Evolutionary conservation across 2,113 vertebrate genomes (phyloP).

Genomic region (Baryphthengus martii): DNA sequence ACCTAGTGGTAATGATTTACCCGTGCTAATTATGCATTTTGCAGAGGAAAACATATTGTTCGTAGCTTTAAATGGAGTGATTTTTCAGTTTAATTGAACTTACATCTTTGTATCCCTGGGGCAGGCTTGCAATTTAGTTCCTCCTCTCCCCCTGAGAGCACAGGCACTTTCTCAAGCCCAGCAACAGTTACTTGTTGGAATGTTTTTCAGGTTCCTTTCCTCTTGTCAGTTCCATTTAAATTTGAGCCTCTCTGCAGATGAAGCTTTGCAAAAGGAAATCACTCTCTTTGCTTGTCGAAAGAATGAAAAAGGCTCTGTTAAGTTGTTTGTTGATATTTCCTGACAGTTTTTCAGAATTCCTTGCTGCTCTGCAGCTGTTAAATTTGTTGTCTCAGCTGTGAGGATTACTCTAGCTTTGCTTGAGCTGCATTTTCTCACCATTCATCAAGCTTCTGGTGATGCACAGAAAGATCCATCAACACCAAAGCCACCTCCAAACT

Average conservation of each 20-base stretch:
- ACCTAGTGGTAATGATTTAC: slow-evolving; percentile 27
- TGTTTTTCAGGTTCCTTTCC: not conserved
- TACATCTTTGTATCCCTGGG: not conserved
- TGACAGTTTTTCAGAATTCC: slow-evolving; percentile 27
- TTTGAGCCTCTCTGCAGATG: not conserved
- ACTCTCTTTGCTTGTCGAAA: not conserved
- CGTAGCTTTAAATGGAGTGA: not conserved
- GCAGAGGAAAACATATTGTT: not conserved
- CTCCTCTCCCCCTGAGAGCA: not conserved
- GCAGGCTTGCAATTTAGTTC: not conserved
- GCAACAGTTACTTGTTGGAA: slow-evolving; percentile 11
- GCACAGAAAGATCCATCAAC: slow-evolving; percentile 50
- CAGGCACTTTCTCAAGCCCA: not conserved
- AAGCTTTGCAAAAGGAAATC: not conserved
- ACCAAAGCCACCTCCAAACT: slow-evolving; percentile 26
- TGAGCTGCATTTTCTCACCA: slow-evolving; percentile 41
- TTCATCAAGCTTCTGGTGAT: slow-evolving; percentile 35
- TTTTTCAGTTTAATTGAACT: slow-evolving; percentile 47
- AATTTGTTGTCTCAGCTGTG: slow-evolving; percentile 61
- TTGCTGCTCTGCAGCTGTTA: slow-evolving; percentile 54
- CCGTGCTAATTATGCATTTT: not conserved
- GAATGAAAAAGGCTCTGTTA: not conserved
- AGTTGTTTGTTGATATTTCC: slow-evolving; percentile 55
- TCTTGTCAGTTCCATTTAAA: not conserved
- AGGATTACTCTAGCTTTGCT: slow-evolving; percentile 48